Evolutionary conservation across 2,888 invertebrate species (phyloP), one percentile per base, ranked within the genome.

Genomic region (Corbicula japonica): DNA sequence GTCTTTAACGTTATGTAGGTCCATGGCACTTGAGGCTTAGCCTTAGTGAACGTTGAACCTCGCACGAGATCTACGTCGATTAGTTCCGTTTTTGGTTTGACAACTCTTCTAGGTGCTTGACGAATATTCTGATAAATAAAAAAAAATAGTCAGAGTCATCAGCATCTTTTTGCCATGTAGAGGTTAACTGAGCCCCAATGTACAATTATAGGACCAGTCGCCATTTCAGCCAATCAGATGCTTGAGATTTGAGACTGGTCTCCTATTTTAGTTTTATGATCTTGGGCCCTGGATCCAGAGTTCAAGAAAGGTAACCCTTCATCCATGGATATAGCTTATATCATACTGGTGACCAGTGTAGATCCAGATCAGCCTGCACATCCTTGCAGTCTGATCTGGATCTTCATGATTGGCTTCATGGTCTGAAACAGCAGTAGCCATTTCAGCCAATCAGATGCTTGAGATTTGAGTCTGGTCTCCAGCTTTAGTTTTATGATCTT

Each of bases 21-120:
- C 93, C 98, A 95, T 81, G 98, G 97, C 94, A 98, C 96, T 90
- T 98, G 97, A 1, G 98, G 98, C 94, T 98, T 98, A 21, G 97
- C 97, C 95, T 98, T 98, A 18, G 98, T 97, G 94, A 98, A 98
- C 76, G 98, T 97, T 48, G 98, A 98, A 58, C 98, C 98, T 96
- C 98, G 95, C 71, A 99, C 97, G 90, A 99, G 95, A 94, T 99
- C 99, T 68, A 99, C 97, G 95, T 99, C 98, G 85, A 99, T 99
- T 54, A 98, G 95, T 92, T 98, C 98, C 21, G 97, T 97, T 93
- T 98, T 97, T 15, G 97, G 95, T 91, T 96, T 96, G 26, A 96
- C 96, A 78, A 96, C 96, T 94, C 96, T 96, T 93, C 96, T 95
- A 50, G 96, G 96, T 72, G 97, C 95, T 93, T 97, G 96, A 76